Evolutionary conservation across 2,113 vertebrate species (phyloP), one percentile per base, ranked within the genome.

Genomic region (Euleptes europaea): DNA sequence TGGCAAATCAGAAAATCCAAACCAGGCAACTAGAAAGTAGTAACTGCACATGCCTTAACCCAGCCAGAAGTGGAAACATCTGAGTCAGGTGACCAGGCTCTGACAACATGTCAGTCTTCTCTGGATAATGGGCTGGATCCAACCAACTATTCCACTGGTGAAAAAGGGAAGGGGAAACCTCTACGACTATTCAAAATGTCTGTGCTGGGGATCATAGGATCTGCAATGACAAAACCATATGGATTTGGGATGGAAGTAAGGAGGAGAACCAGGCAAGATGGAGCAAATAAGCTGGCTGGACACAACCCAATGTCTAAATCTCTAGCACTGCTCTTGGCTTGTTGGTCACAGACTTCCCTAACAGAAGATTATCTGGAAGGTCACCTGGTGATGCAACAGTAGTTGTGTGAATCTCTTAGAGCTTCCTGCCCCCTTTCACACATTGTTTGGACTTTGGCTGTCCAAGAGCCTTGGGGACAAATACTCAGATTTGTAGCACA

Each of bases 391-490:
- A 33, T 21, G 74, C 7, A 6, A 40, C 14, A 76, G 11, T 33
- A 47, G n/a, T 33, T n/a, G 26, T 31, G 44, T 7, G 21, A 31
- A 12, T 35, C n/a, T 21, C 47, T 54, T 17, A 23, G 57, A 51
- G 10, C 51, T 23, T 6, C 19, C 54, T 57, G 17, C 2, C 11
- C 66, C 65, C 0, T 0, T 1, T 0, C 0, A 1, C 51, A 1
- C 66, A 9, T 40, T 84, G 28, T 0, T 0, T 26, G 7, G 40
- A n/a, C 21, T 23, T 23, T 3, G 6, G 44, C 1, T 0, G 2
- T 60, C 83, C 63, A 3, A 51, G 67, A 73, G 42, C 44, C 51
- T 3, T 0, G 14, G 72, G 13, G 82, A 42, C 1, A 76, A 67
- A 57, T 31, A 5, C 0, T 0, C 35, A 78, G 31, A 57, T n/a